phyloP scores from a whole-genome alignment of 2,888 invertebrate species.

The Nowickia ferox region DNA sequence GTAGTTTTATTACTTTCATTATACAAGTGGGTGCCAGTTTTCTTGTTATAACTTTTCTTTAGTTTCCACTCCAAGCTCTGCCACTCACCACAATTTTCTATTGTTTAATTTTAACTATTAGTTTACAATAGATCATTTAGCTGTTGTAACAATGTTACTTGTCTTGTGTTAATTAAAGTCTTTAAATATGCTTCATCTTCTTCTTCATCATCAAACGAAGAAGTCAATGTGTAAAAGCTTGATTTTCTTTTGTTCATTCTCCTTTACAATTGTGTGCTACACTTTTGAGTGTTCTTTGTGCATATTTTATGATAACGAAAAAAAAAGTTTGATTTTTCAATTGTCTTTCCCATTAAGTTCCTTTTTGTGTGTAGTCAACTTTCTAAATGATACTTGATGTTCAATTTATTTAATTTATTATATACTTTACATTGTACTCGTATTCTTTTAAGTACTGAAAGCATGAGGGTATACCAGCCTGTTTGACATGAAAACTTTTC shows the following conservation, averaged over 20 bases:
- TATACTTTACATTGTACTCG: conserved; percentile 27
- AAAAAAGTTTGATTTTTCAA: conserved; percentile 27
- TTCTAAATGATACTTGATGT: conserved; percentile 63
- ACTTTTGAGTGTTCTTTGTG: conserved; percentile 20
- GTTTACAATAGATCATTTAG: conserved; percentile 54
- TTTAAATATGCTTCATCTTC: conserved; percentile 17
- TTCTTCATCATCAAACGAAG: background rate
- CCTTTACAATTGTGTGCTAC: background rate
- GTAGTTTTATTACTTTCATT: background rate
- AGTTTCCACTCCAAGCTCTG: background rate
- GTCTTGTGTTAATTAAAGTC: conserved; percentile 65
- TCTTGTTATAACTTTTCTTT: conserved; percentile 11
- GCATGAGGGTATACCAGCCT: background rate
- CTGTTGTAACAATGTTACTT: conserved; percentile 52
- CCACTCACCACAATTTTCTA: conserved; percentile 7
- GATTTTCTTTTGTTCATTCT: conserved; percentile 46
- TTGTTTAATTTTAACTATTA: conserved; percentile 39
- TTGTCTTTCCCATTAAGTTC: conserved; percentile 34
- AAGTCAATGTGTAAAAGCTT: conserved; percentile 25
- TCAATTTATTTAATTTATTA: conserved; percentile 57
- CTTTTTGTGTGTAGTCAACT: conserved; percentile 23
- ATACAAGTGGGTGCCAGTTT: conserved; percentile 24
- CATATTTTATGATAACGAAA: conserved; percentile 31
- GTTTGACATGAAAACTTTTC: background rate
- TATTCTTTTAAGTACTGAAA: background rate